Base-by-base conservation (phyloP, 2,888 invertebrate genomes). In the Brachypalpus laphriformis region DNA sequence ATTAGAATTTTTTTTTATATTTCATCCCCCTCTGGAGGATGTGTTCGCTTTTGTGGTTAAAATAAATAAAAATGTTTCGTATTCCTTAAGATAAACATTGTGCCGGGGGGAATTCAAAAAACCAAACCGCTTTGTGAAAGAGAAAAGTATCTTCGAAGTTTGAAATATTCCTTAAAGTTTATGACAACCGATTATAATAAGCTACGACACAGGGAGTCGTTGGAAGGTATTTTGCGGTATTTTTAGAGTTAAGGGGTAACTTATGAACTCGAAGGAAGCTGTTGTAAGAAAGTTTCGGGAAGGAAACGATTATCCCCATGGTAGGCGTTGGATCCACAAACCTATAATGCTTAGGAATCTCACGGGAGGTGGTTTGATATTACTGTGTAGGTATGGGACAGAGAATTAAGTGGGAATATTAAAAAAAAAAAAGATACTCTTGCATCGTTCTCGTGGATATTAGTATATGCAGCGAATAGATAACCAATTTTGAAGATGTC, bases 101-200 rank as follows among this genome's bases (percentile, higher is more conserved):
- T 2, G 3, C 54, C 54, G 7, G 7, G 7, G 31, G 56, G 56
- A 9, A 56, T 54, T 8, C 11, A 9, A 56, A 34, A 11, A 18
- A 18, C 14, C 14, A 5, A 40, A 40, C 40, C 40, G 45, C 45
- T 18, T 45, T 18, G 18, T 18, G 45, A 6, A 18, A 6, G 45
- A 20, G 14, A 45, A 45, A 16, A 16, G 18, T 18, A 18, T 25
- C 18, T 20, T 40, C 16, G 22, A 59, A 40, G 40, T 40, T 40
- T 59, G n/a, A 59, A 40, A 34, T 11, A 22, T 40, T 22, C 9
- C 9, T 3, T 8, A 66, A 66, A 54, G 11, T 66, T 66, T 66
- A 31, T 51, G 66, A 51, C 66, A 66, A 66, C 37, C 51, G 66
- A 51, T 66, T 66, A 66, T 40, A 42, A 20, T 47, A 65, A 56